Base-by-base conservation (phyloP, 2,797 vertebrate species). In the Pogonophryne albipinna region DNA sequence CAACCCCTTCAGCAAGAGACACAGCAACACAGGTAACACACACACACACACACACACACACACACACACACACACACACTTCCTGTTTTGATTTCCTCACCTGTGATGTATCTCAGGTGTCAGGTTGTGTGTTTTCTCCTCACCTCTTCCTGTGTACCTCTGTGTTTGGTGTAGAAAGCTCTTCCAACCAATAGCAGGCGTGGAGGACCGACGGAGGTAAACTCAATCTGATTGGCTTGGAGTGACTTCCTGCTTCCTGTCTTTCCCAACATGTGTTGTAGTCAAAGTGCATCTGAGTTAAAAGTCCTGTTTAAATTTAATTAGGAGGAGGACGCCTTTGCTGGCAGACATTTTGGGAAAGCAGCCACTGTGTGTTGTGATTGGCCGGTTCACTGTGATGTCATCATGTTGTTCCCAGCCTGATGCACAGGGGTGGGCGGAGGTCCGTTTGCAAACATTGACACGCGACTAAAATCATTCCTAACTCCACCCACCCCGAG, bases 81-180 rank as follows among this genome's bases (percentile, higher is more conserved):
- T n/a, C n/a, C 34, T 38, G 34, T 38, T 27, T 27, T 27, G 27
- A 27, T 27, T 27, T 27, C 27, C 27, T 27, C 27, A 27, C 23
- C 23, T 27, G 23, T 27, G 23, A 27, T 27, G 3, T 27, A 4
- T 27, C 23, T 27, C 27, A 27, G 27, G 27, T 27, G 27, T 38
- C 34, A 38, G 34, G 34, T 38, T 38, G 34, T 38, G 34, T 42
- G 4, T 52, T 16, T 17, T 15, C 45, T n/a, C 11, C 12, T 45
- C 49, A 31, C 72, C 57, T 80, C 64, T 88, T 72, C 68, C 42
- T 89, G 78, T 93, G 23, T 77, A 4, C 80, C 68, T 97, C 93
- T 98, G 95, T 98, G 97, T 98, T 93, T 95, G 96, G 77, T 98
- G 97, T 96, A 98, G 97, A 97, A 95, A 85, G 58, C 76, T 92